A percentile compares a stretch with the other conserved stretches of the same genome.
phyloP scores from a whole-genome alignment of 2,113 vertebrate genomes.

The Eulemur rufifrons region DNA sequence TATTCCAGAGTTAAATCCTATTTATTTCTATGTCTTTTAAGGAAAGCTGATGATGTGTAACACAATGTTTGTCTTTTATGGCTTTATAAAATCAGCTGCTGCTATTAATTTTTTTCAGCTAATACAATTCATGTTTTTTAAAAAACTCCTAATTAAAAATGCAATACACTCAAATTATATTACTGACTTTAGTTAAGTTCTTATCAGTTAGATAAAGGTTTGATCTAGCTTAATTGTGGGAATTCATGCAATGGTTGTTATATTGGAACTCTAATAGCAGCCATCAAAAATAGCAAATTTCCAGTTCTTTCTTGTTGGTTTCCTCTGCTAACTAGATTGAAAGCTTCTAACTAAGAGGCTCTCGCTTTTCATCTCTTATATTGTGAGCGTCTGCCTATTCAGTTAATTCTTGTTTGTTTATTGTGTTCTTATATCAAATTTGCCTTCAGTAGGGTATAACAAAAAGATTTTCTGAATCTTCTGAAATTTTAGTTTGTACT shows the following conservation, averaged over 20 bases:
- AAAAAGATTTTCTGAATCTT: background rate
- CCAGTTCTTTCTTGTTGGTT: background rate
- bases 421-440: background rate
- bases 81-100: background rate
- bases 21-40: conserved; percentile 35
- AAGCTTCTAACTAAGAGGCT: background rate
- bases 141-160: conserved; percentile 21
- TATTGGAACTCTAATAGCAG: background rate
- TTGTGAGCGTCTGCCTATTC: background rate
- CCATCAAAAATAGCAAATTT: background rate
- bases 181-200: background rate
- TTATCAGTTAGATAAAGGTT: background rate
- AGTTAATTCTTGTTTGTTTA: background rate
- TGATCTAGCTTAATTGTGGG: background rate
- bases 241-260: background rate
- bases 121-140: background rate
- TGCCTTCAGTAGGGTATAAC: background rate
- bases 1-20: background rate
- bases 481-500: conserved; percentile 14
- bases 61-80: background rate
- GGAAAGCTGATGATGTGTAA: background rate
- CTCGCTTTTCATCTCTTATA: background rate
- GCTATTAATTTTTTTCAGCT: background rate
- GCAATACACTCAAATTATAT: background rate
- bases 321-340: background rate